phyloP scores from a whole-genome alignment of 2,797 vertebrate genomes.

The Tamandua tetradactyla region DNA sequence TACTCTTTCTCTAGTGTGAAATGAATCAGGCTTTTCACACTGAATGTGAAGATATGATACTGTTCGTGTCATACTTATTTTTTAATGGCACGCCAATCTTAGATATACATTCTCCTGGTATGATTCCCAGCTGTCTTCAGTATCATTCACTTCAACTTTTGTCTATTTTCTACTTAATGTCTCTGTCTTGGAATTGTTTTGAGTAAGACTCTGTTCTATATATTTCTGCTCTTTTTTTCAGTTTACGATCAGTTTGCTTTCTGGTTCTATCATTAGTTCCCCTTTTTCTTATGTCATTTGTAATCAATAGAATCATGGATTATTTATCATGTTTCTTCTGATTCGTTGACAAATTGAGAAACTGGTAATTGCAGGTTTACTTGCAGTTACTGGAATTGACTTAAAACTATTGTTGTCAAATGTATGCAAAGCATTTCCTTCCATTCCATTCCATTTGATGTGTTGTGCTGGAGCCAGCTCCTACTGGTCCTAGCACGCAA shows the following conservation, averaged over 20 bases:
- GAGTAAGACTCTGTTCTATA: background rate
- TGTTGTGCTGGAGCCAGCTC: background rate
- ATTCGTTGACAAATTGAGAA: background rate
- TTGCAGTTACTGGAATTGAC: background rate
- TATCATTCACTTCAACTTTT: background rate
- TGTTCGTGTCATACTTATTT: background rate
- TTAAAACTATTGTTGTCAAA: background rate
- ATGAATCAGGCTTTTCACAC: background rate
- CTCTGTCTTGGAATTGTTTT: background rate
- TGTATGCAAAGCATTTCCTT: background rate
- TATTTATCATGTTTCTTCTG: background rate
- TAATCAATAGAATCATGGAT: background rate
- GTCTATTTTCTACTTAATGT: background rate
- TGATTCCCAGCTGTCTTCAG: background rate
- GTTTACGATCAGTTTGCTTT: background rate
- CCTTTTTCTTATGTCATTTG: background rate
- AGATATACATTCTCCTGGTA: background rate
- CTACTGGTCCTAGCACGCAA: background rate
- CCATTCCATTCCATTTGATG: background rate
- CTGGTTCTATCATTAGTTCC: background rate
- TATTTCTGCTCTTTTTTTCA: background rate
- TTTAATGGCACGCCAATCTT: background rate
- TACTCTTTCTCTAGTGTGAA: background rate
- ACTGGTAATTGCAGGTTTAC: background rate
- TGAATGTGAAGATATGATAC: background rate